Evolutionary conservation across 2,888 invertebrate species (phyloP).

Genomic region (Rhagium mordax): DNA sequence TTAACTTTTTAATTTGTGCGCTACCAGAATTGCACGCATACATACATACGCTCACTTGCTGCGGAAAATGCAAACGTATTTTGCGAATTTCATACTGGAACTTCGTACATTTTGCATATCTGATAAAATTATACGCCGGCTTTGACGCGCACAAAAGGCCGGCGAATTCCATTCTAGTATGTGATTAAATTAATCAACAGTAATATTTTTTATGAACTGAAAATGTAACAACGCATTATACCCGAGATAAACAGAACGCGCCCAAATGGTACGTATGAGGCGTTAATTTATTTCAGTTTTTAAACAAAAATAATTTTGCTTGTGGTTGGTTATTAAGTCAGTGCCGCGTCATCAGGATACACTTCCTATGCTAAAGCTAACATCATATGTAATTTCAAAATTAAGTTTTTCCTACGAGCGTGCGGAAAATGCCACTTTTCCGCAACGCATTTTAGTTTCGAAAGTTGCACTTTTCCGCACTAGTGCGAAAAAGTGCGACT

Average conservation of each 20-base stretch:
- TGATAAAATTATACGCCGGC: constrained; percentile 3
- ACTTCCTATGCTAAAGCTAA: too few relatives aligned
- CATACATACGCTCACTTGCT: background rate
- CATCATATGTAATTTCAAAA: too few relatives aligned
- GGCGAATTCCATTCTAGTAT: background rate
- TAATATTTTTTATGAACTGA: background rate
- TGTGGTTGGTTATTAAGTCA: too few relatives aligned
- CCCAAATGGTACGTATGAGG: background rate
- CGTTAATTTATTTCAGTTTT: too few relatives aligned
- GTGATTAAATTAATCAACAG: constrained; percentile 2
- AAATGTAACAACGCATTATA: background rate
- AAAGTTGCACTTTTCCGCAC: too few relatives aligned
- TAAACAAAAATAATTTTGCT: too few relatives aligned
- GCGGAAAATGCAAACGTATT: constrained; percentile 6
- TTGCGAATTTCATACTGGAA: background rate
- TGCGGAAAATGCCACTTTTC: too few relatives aligned
- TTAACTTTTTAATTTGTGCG: constrained; percentile 14
- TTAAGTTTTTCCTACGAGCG: too few relatives aligned
- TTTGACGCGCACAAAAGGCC: constrained; percentile 3
- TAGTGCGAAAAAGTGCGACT: too few relatives aligned
- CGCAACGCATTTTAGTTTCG: too few relatives aligned
- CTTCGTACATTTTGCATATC: constrained; percentile 6
- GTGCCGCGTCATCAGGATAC: too few relatives aligned
- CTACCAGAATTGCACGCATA: constrained; percentile 6
- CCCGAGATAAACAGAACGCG: background rate